Base-by-base conservation (phyloP, 2,888 invertebrate genomes). In the Poecilus cupreus region DNA sequence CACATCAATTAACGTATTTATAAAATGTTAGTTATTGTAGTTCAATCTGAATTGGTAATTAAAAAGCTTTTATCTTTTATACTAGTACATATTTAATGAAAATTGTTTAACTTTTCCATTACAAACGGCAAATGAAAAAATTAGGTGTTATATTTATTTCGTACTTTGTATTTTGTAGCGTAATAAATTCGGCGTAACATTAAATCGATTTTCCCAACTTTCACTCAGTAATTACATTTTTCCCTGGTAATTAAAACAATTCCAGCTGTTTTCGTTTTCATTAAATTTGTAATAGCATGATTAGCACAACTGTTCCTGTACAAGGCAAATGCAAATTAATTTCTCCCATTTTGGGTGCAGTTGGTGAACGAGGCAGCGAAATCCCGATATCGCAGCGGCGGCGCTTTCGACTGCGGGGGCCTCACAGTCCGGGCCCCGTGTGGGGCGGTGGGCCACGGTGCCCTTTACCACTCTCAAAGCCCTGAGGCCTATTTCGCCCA, bases 391-490 rank as follows among this genome's bases (percentile, higher is more conserved):
- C 92, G 99, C 18, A 97, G 97, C 84, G 99, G 98, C 1, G 96
- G 95, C 18, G 90, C 93, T 86, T 98, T 95, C 88, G 92, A 96
- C 84, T 98, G 98, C 88, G 99, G 99, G 0, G 94, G 93, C 60
- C 90, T 99, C 77, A 99, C 99, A 0, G 92, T 99, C 43, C 92
- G 99, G 46, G 92, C 97, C 0, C 98, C 99, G 0, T 96, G 97
- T 89, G 96, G 97, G n/a, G 99, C 99, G 0, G 99, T 99, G 1
- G 99, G 99, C 0, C 99, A 99, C 89, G 99, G 99, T 0, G 98
- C 94, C 0, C 92, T 98, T 0, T 99, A 99, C 90, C 99, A 99
- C 90, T 99, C 99, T 3, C 99, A 99, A 91, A 97, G 96, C 88
- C 98, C 98, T 0, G 99, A 99, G 91, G 97, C 97, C 0, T 97